Percentiles rank a stretch among this genome's conserved stretches.
Evolutionary conservation across 1,140 invertebrate species (phyloP).

Genomic region (Bombus consobrinus): DNA sequence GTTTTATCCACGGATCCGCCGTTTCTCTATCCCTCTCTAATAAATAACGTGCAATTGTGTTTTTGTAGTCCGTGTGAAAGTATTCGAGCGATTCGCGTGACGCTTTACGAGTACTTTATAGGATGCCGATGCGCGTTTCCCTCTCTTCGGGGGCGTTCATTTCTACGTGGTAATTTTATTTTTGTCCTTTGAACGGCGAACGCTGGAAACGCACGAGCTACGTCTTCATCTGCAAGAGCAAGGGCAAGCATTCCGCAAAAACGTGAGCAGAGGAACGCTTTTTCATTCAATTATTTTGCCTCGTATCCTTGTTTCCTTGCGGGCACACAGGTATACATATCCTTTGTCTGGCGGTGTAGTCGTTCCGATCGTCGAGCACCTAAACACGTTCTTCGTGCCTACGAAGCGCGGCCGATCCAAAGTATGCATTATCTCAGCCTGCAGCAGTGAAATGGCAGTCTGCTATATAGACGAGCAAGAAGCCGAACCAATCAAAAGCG

Average conservation of each 20-base stretch:
- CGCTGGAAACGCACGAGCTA: background rate
- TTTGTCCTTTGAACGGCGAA: background rate
- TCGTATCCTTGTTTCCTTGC: constrained; percentile 48
- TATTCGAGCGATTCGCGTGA: background rate
- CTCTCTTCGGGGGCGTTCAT: background rate
- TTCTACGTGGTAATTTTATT: background rate
- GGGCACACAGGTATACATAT: constrained; percentile 51
- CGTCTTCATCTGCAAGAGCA: constrained; percentile 40
- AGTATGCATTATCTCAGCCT: constrained; percentile 64
- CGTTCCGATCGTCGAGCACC: constrained; percentile 66
- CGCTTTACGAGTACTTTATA: no score
- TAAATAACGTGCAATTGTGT: background rate
- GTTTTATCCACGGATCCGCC: background rate
- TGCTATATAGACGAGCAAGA: constrained; percentile 19
- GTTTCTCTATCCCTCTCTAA: background rate
- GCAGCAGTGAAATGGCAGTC: constrained; percentile 43
- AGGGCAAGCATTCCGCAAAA: constrained; percentile 46
- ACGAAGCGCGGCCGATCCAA: constrained; percentile 56
- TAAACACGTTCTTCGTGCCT: constrained; percentile 67
- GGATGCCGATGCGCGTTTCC: background rate
- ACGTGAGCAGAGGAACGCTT: constrained; percentile 54
- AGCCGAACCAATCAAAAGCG: constrained; percentile 31
- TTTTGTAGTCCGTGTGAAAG: background rate
- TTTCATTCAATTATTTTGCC: constrained; percentile 65
- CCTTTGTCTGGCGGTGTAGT: constrained; percentile 63